phyloP scores from a whole-genome alignment of 2,113 vertebrate species.

The Petaurus breviceps region DNA sequence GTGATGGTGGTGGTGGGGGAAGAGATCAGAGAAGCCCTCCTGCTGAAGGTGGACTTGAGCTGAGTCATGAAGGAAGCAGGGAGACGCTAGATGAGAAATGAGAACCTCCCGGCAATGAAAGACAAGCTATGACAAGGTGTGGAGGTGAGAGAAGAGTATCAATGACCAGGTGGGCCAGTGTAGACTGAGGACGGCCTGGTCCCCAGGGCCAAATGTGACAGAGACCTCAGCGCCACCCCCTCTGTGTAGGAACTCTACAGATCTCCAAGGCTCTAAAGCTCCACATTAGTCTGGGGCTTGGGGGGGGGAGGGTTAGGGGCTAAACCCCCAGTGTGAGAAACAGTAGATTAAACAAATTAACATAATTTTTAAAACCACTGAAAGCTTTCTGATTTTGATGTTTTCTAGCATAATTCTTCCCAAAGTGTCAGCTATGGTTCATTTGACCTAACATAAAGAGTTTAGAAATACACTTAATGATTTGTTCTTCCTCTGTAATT shows the following conservation, averaged over 20 bases:
- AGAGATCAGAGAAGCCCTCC: no score
- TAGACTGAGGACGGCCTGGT: not conserved
- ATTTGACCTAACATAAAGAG: not conserved
- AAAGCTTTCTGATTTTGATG: not conserved
- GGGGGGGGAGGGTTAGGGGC: no score
- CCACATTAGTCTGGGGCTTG: not conserved
- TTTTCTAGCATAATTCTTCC: not conserved
- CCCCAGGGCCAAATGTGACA: not conserved
- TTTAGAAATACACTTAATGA: not conserved
- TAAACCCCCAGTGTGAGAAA: not conserved
- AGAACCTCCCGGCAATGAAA: no score
- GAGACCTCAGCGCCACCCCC: not conserved
- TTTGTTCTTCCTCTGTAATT: not conserved
- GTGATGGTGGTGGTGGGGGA: no score
- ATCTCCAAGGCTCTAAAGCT: not conserved
- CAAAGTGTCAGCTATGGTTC: not conserved
- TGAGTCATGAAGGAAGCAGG: not conserved
- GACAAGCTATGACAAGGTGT: no score
- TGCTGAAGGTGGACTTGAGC: no score
- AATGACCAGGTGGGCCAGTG: not conserved
- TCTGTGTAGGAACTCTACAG: not conserved
- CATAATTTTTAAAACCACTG: not conserved
- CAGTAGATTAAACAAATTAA: not conserved
- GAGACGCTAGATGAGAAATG: not conserved
- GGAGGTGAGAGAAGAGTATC: no score